Evolutionary conservation across 2,113 vertebrate species (phyloP).

Genomic region (Pseudorasbora parva): DNA sequence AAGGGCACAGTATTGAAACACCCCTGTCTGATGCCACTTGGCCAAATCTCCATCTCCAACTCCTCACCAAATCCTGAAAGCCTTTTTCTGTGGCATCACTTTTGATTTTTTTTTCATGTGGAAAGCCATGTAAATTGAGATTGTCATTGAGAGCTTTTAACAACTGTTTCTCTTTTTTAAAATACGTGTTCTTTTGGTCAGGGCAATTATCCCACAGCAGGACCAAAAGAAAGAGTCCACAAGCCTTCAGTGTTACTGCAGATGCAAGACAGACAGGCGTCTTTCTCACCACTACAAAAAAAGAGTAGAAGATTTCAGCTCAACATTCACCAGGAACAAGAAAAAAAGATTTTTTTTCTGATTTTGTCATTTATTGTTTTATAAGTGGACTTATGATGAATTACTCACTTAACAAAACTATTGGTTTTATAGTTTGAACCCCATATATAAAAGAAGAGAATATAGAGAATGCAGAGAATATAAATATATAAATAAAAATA

Average conservation of each 20-base stretch:
- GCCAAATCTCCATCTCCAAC: conserved; percentile 32
- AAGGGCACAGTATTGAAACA: conserved; percentile 22
- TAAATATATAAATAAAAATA: not conserved
- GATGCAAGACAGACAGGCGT: not conserved
- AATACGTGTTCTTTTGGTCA: conserved; percentile 57
- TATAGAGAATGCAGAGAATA: not conserved
- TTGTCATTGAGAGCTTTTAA: conserved; percentile 33
- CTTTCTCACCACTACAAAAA: not conserved
- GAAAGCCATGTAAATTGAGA: conserved; percentile 57
- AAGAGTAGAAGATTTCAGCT: not conserved
- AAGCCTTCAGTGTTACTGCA: conserved; percentile 5
- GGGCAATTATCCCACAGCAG: conserved; percentile 42
- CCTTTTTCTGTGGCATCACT: conserved; percentile 33
- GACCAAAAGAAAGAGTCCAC: conserved; percentile 19
- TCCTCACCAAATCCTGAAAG: conserved; percentile 36
- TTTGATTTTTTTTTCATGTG: conserved; percentile 57
- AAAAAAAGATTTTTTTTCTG: not conserved
- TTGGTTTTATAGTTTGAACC: not conserved
- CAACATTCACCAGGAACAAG: not conserved
- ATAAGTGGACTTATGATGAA: not conserved
- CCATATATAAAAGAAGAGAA: not conserved
- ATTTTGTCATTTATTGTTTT: too few species aligned
- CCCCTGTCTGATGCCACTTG: not conserved
- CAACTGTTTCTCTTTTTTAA: conserved; percentile 59
- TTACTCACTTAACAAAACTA: not conserved